Evolutionary conservation across 2,113 vertebrate genomes (phyloP).

Genomic region (Nothobranchius furzeri): DNA sequence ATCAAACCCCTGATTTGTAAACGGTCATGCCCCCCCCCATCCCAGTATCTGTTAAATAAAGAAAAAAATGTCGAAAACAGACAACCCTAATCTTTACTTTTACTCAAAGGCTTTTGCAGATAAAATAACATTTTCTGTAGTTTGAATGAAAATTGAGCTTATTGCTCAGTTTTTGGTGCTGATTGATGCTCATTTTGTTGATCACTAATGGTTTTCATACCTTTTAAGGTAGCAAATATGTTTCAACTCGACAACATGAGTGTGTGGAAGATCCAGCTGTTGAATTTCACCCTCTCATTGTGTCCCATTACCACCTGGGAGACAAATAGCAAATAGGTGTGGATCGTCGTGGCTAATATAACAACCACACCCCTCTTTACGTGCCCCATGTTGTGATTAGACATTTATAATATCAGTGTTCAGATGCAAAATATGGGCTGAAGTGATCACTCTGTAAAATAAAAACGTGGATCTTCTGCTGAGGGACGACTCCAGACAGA

Average conservation of each 20-base stretch:
- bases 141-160: neutral
- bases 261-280: slow-evolving; percentile 24
- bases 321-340: slow-evolving; percentile 50
- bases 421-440: too few relatives aligned
- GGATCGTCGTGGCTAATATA: slow-evolving; percentile 5
- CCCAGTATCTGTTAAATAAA: slow-evolving; percentile 27
- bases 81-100: neutral
- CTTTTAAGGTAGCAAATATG: neutral
- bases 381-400: neutral
- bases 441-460: too few relatives aligned
- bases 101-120: neutral
- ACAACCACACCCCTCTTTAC: slow-evolving; percentile 1
- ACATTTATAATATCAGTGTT: too few relatives aligned
- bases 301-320: slow-evolving; percentile 50
- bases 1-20: slow-evolving; percentile 1
- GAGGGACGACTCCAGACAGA: too few relatives aligned
- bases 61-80: neutral
- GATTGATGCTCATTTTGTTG: neutral
- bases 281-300: slow-evolving; percentile 38
- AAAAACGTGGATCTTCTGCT: too few relatives aligned
- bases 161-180: neutral
- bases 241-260: neutral
- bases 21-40: neutral
- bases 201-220: too few relatives aligned
- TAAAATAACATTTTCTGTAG: neutral